Percentiles rank a stretch among this genome's conserved stretches.
phyloP scores from a whole-genome alignment of 2,113 vertebrate species.

The Pontoporia blainvillei region DNA sequence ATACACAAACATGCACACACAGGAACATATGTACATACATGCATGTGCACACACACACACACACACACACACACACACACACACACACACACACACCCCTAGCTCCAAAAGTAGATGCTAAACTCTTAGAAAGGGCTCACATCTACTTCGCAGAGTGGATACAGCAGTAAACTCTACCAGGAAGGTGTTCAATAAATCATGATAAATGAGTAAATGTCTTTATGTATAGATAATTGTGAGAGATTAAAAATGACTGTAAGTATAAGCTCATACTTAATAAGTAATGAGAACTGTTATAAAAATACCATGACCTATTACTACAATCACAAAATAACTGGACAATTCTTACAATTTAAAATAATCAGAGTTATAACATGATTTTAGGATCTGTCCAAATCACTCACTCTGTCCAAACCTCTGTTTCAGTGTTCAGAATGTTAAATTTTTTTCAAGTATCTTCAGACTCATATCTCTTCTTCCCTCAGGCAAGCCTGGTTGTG shows the following conservation, averaged over 20 bases:
- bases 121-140: background rate
- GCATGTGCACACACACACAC: rapidly evolving
- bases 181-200: background rate
- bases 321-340: background rate
- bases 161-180: background rate
- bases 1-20: background rate
- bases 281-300: background rate
- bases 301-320: background rate
- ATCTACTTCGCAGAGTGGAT: background rate
- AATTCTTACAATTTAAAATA: background rate
- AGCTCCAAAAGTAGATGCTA: background rate
- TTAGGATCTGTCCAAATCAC: background rate
- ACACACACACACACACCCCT: background rate
- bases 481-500: background rate
- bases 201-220: background rate
- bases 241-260: background rate
- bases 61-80: background rate
- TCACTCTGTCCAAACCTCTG: background rate
- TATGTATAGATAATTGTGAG: background rate
- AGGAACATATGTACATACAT: too few species aligned
- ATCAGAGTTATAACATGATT: background rate
- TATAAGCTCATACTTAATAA: background rate
- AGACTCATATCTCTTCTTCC: background rate
- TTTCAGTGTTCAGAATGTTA: background rate
- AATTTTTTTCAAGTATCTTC: background rate